Conservation (phyloP, 2,888 invertebrate species). For the Nomada flava region DNA sequence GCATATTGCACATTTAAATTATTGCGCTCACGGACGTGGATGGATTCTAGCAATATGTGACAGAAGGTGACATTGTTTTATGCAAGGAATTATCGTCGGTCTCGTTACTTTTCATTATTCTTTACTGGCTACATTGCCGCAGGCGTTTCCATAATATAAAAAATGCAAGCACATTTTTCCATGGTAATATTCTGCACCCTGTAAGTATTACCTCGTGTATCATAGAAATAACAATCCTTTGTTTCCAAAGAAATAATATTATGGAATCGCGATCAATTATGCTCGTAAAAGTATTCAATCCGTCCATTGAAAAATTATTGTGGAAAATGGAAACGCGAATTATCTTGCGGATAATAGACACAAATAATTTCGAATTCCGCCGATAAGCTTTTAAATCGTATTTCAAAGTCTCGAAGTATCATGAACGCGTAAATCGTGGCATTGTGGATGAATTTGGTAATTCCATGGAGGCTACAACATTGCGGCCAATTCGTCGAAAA, state of each 20-base stretch:
- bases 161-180: background rate
- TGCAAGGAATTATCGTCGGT: background rate
- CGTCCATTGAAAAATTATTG: no score
- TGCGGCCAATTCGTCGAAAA: slow-evolving; percentile 29
- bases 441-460: slow-evolving; percentile 40
- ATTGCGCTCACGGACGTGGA: background rate
- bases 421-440: slow-evolving; percentile 43
- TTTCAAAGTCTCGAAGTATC: slow-evolving; percentile 4
- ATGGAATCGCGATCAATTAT: no score
- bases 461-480: slow-evolving; percentile 32
- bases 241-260: background rate
- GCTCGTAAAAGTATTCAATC: no score
- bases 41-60: no score
- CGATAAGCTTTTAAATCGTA: slow-evolving; percentile 12
- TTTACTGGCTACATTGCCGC: background rate
- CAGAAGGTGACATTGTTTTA: background rate
- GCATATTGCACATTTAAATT: background rate
- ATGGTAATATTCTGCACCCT: background rate
- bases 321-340: no score
- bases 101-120: background rate
- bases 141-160: background rate
- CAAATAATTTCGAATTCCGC: background rate
- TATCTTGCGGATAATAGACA: no score
- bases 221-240: background rate
- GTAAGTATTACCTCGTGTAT: background rate